Evolutionary conservation across 2,113 vertebrate genomes (phyloP), one percentile per base, ranked within the genome.

Genomic region (Nothocercus julius): DNA sequence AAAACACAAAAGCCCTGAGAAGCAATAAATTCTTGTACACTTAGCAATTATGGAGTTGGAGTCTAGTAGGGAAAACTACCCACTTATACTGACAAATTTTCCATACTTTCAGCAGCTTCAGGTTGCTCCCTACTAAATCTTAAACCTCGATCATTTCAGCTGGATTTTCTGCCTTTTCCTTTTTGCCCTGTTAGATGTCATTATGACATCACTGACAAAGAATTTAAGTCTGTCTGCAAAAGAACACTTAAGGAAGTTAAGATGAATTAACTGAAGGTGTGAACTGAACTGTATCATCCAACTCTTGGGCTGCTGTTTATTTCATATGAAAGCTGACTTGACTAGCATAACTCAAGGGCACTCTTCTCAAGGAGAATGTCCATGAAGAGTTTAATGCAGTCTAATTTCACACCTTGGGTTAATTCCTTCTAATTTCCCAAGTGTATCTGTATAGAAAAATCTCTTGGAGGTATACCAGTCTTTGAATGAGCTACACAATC

Each of bases 401-500:
- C 40, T 73, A 76, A 79, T 15, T 76, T 93, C 84, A 92, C 78
- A 95, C 81, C 75, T 95, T 89, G 5, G 7, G 38, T 63, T 85
- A 92, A 95, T 89, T 91, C n/a, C 45, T 79, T 67, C 84, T 79
- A 76, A 82, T 93, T 93, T 93, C 91, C 89, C 91, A 11, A 58
- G 91, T 82, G 92, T 79, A n/a, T 90, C 49, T 54, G 19, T 78
- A 75, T 78, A 72, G 77, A 92, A 84, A 93, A 93, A 84, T 61
- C 86, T 76, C 62, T 82, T 32, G 53, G 20, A 93, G 58, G 75
- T 53, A 94, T n/a, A 94, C 22, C 36, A 75, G 20, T 86, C 30
- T 77, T 78, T 78, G 80, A 84, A 70, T 92, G 47, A 86, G 58
- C 45, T 83, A 88, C 45, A 62, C 19, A 82, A 13, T 64, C 63